Evolutionary conservation across 2,888 invertebrate species (phyloP).

Genomic region (Xanthia icteritia): DNA sequence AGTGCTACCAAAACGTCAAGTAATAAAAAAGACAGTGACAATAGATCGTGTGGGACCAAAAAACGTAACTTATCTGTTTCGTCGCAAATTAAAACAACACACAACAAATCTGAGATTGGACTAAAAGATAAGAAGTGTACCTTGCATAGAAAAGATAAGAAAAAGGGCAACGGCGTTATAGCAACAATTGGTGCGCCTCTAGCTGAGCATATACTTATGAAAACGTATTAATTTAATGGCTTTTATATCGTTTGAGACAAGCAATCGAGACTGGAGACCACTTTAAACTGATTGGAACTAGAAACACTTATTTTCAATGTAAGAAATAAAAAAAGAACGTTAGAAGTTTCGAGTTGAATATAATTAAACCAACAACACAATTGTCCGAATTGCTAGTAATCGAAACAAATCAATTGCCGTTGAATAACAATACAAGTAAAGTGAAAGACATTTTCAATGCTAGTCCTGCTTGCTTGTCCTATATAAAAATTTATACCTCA

Average conservation of each 20-base stretch:
- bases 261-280: slow-evolving; percentile 40
- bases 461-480: slow-evolving; percentile 34
- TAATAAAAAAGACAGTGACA: slow-evolving; percentile 72
- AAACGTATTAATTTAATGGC: slow-evolving; percentile 79
- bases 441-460: slow-evolving; percentile 6
- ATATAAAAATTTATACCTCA: slow-evolving; percentile 50
- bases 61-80: slow-evolving; percentile 83
- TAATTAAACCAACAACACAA: neutral
- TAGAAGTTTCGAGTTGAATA: slow-evolving; percentile 25
- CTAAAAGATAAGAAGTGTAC: slow-evolving; percentile 84
- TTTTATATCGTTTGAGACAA: slow-evolving; percentile 47
- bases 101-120: slow-evolving; percentile 86
- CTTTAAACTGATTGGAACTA: slow-evolving; percentile 32
- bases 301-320: slow-evolving; percentile 26
- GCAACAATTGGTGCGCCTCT: slow-evolving; percentile 80
- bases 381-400: slow-evolving; percentile 28
- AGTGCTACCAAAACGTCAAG: slow-evolving; percentile 65
- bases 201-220: slow-evolving; percentile 84
- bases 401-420: slow-evolving; percentile 14
- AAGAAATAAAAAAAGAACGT: slow-evolving; percentile 22
- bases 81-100: slow-evolving; percentile 85
- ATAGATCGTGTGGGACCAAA: slow-evolving; percentile 79
- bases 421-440: neutral
- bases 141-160: slow-evolving; percentile 82
- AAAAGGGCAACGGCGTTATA: slow-evolving; percentile 78